Evolutionary conservation across 1,140 invertebrate genomes (phyloP), one percentile per base, ranked within the genome.

Genomic region (Apocrypta bakeri): DNA sequence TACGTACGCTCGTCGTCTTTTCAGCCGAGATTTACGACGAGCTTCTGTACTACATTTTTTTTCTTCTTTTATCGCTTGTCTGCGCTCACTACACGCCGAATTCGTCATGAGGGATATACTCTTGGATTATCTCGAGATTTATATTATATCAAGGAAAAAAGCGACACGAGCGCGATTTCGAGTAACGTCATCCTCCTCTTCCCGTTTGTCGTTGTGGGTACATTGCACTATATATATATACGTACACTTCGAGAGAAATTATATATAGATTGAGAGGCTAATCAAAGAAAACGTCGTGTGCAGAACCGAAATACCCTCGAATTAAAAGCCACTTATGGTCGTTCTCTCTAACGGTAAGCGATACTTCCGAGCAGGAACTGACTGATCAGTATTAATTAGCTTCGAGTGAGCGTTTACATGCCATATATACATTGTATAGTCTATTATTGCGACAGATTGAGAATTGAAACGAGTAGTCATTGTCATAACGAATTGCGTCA

Each of bases 341-440:
- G 17, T 56, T 56, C 21, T 21, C 48, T 56, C 3, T 56, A 21
- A 21, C 40, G 6, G 69, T 37, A 69, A 80, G 27, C 71, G 25
- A 80, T 72, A 73, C 48, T 75, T 81, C 72, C 72, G 37, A 73
- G 27, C 80, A 81, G 80, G 80, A 81, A 75, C 63, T 76, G 63
- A 33, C 21, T 81, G 37, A 81, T 81, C 71, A 81, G 37, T 2
- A 27, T 64, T 81, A 76, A 81, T 81, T 81, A 76, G 24, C 71
- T 12, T 27, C 12, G 71, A 81, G 79, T 42, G 29, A 11, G 21
- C 17, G 48, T 9, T 37, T 37, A 9, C 8, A 56, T 56, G 42
- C 9, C 42, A 56, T 56, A 37, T 37, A 37, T 4, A 37, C 33
- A 37, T 37, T 4, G 33, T n/a, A n/a, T n/a, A 37, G 9, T 2